Evolutionary conservation across 2,113 vertebrate genomes (phyloP).

Genomic region (Menidia beryllina): DNA sequence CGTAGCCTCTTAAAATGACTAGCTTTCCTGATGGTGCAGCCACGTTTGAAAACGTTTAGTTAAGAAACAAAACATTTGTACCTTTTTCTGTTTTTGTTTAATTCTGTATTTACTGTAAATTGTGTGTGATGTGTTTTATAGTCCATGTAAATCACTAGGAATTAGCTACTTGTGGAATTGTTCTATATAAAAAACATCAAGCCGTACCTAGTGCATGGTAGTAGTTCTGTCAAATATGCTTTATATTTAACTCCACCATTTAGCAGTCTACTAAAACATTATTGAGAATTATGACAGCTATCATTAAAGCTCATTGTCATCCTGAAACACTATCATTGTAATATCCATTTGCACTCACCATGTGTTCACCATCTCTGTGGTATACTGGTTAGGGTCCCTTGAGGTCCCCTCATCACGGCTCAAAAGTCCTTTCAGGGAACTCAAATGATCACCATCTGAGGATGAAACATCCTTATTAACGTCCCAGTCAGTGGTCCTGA

Average conservation of each 20-base stretch:
- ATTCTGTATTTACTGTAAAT: no score
- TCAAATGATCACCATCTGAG: slow-evolving; percentile 43
- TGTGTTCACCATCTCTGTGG: slow-evolving; percentile 70
- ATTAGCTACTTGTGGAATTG: no score
- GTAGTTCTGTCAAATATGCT: neutral
- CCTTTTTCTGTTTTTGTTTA: no score
- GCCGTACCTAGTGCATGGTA: no score
- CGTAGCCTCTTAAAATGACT: neutral
- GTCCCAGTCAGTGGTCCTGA: slow-evolving; percentile 26
- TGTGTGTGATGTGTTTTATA: no score
- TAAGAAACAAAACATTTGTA: neutral
- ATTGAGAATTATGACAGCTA: neutral
- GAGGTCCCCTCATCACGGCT: slow-evolving; percentile 54
- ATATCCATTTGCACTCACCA: slow-evolving; percentile 56
- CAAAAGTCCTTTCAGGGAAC: slow-evolving; percentile 39
- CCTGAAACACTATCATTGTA: slow-evolving; percentile 4
- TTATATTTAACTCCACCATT: slow-evolving; percentile 1
- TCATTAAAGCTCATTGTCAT: neutral
- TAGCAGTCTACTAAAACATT: neutral
- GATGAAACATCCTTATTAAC: slow-evolving; percentile 43
- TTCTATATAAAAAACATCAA: no score
- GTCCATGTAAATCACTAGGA: no score
- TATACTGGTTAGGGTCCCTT: slow-evolving; percentile 44
- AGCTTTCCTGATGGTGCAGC: neutral
- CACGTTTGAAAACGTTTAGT: neutral